phyloP scores from a whole-genome alignment of 37 sponge, comb jelly and placozoan genomes.

The Beroe forskalii region DNA sequence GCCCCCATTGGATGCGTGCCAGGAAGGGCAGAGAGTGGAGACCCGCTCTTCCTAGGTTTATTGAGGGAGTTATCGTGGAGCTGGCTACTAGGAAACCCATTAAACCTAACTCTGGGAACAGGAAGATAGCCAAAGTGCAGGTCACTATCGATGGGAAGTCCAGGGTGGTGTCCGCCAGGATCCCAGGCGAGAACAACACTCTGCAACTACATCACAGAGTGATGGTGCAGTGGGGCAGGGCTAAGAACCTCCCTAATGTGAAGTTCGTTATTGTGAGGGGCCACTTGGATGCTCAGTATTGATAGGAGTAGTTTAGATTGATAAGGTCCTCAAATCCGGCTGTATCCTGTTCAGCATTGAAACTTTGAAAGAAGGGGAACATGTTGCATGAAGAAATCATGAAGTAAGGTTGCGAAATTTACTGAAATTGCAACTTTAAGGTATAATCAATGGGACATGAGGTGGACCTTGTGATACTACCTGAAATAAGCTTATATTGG shows the following conservation, averaged over 20 bases:
- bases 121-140: constrained; percentile 30
- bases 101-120: constrained; percentile 51
- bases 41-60: constrained; percentile 16
- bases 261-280: constrained; percentile 42
- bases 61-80: constrained; percentile 34
- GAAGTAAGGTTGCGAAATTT: no score
- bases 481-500: no score
- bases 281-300: constrained; percentile 33
- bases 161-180: neutral
- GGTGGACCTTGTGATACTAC: no score
- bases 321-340: no score
- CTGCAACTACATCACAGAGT: constrained; percentile 16
- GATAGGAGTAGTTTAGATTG: neutral
- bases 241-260: neutral
- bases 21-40: constrained; percentile 19
- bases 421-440: no score
- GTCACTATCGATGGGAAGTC: neutral
- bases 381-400: no score
- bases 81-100: constrained; percentile 13
- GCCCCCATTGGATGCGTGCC: neutral
- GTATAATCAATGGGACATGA: no score
- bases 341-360: no score
- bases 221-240: neutral
- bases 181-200: constrained; percentile 16
- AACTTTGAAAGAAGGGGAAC: no score